Base-by-base conservation (phyloP, 1,140 invertebrate species). In the Danaus melanippus region DNA sequence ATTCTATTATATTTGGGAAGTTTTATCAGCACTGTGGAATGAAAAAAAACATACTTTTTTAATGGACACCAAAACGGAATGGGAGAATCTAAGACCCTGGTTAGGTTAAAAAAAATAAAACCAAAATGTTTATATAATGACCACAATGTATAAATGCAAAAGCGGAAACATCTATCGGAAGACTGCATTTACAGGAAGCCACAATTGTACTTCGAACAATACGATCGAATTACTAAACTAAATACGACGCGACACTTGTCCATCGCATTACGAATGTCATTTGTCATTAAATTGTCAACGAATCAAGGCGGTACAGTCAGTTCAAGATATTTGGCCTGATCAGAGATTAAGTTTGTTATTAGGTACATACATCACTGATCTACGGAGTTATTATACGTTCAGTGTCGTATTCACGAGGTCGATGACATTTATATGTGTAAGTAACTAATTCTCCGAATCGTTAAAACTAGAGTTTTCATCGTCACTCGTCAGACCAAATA, bases 131-230 rank as follows among this genome's bases (percentile, higher is more conserved):
- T 52, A 66, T 53, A 68, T 56, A 59, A 56, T 56, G 49, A 52
- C 45, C 58, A 56, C 69, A 77, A 70, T 76, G 77, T 83, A 43
- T 63, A 84, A 86, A 86, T 82, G 80, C 80, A 79, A 75, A 69
- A 84, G 74, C 74, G 74, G 77, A 80, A 82, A 85, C 72, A 86
- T 71, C 79, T 86, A 86, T 83, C 84, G 84, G 84, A 86, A 86
- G 84, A 86, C 84, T 84, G 82, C 71, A 74, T 79, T 86, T 69
- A 76, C 72, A 84, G 84, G 84, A 86, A 86, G 84, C 81, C 84
- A 81, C 79, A 71, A 73, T 32, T 75, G 72, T 76, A 77, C 68
- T 69, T 71, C 74, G 76, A 79, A 84, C 77, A 78, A 75, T 63
- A 77, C 67, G 72, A 74, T 73, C 76, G 61, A 72, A 64, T 69